Conservation (phyloP, 2,113 vertebrate species). For the Ginglymostoma cirratum region DNA sequence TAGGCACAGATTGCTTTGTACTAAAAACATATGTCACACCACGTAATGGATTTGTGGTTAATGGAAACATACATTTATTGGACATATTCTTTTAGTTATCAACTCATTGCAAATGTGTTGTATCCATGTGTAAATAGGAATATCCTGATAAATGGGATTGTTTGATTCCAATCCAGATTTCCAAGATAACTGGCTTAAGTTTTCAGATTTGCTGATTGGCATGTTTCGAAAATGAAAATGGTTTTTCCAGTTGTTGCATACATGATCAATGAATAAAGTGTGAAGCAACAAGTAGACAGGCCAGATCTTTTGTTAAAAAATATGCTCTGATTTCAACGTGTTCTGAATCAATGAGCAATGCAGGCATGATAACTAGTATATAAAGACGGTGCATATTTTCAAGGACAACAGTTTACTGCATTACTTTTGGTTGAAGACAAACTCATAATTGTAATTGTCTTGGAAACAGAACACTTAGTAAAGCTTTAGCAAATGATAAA, state of each 20-base stretch:
- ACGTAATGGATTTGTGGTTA: not conserved
- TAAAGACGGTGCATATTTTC: not conserved
- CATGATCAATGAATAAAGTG: not conserved
- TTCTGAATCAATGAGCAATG: not conserved
- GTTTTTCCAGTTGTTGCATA: not conserved
- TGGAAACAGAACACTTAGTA: not conserved
- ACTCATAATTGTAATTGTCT: not conserved
- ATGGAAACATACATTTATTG: slow-evolving; percentile 2
- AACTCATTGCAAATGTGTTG: not conserved
- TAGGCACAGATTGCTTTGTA: not conserved
- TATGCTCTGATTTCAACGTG: not conserved
- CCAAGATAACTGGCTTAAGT: not conserved
- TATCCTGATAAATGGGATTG: not conserved
- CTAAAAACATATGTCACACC: not conserved
- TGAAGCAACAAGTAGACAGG: not conserved
- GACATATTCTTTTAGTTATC: not conserved
- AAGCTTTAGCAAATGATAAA: not conserved
- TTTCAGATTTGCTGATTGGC: not conserved
- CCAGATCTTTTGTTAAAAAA: not conserved
- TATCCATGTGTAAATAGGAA: not conserved
- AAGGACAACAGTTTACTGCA: not conserved
- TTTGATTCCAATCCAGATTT: not conserved
- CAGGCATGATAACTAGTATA: not conserved
- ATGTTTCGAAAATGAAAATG: not conserved
- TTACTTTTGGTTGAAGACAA: not conserved